Evolutionary conservation across 2,797 vertebrate genomes (phyloP), one percentile per base, ranked within the genome.

Genomic region (Mastacembelus armatus): DNA sequence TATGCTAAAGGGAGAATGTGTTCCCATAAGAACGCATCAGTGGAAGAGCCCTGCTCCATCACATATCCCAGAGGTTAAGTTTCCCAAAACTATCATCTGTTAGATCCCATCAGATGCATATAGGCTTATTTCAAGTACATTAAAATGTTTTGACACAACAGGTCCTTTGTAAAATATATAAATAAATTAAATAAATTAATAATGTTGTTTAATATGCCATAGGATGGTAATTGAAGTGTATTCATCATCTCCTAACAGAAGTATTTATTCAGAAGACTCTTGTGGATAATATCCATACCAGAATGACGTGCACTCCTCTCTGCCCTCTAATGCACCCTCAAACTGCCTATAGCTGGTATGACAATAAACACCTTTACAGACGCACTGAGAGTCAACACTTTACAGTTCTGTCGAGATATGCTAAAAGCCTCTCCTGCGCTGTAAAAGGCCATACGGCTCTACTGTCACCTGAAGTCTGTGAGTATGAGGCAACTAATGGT

Each of bases 11-110:
- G 50, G 1, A 47, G 11, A 38, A 66, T 56, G 63, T 83, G 78
- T 60, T 48, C 18, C 5, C 0, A 30, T 40, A 0, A 40, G 2
- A 18, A 45, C 15, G 56, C 10, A 32, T 5, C 70, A 52, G 27
- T 3, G 39, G 18, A 69, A 6, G n/a, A 60, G 22, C 21, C 10
- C 10, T 85, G 58, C 61, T 67, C 70, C 43, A 56, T 83, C 67
- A 83, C 55, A 35, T 80, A 71, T 47, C 75, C 80, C 12, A 72
- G 1, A 82, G 77, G 79, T 66, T 12, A 7, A 9, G 5, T 44
- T 47, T 21, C 4, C 7, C 3, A 18, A n/a, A n/a, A n/a, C n/a
- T n/a, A n/a, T n/a, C n/a, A n/a, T n/a, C n/a, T n/a, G n/a, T n/a
- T n/a, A n/a, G n/a, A n/a, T n/a, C n/a, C n/a, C n/a, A n/a, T n/a